phyloP scores from a whole-genome alignment of 2,113 vertebrate species.

The Centropus unirufus region DNA sequence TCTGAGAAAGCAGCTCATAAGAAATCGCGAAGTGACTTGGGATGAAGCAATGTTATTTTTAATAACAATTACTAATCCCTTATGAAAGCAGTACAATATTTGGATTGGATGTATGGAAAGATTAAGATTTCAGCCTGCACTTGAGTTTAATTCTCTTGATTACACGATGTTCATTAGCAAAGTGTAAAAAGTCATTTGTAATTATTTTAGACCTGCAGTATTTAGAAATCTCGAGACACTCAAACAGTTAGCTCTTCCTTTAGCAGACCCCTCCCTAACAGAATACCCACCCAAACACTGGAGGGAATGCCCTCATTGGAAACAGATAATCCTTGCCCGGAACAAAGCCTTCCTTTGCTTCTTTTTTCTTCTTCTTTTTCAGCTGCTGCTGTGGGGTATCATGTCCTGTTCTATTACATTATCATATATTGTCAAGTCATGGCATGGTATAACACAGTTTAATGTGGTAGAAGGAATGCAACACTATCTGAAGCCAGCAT shows the following conservation, averaged over 20 bases:
- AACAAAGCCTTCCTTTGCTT: neutral
- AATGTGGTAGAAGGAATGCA: constrained; percentile 21
- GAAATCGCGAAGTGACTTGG: neutral
- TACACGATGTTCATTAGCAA: neutral
- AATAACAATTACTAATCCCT: constrained; percentile 73
- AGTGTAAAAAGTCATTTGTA: neutral
- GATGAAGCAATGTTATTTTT: constrained; percentile 68
- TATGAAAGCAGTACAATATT: constrained; percentile 70
- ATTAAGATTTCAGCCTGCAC: constrained; percentile 24
- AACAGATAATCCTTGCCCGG: constrained; percentile 29
- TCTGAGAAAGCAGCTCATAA: constrained; percentile 39
- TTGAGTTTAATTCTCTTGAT: constrained; percentile 8
- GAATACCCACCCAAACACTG: neutral
- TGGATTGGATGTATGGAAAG: constrained; percentile 21
- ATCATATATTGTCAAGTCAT: constrained; percentile 48
- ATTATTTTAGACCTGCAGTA: neutral
- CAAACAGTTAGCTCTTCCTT: neutral
- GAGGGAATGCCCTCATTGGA: neutral
- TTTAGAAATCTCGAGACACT: neutral
- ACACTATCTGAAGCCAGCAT: neutral
- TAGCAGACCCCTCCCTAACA: neutral
- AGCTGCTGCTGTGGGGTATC: neutral
- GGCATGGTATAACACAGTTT: constrained; percentile 41
- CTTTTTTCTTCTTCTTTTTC: neutral
- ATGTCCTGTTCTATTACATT: neutral